Base-by-base conservation (phyloP, 2,888 invertebrate species). In the Ophion costatus region DNA sequence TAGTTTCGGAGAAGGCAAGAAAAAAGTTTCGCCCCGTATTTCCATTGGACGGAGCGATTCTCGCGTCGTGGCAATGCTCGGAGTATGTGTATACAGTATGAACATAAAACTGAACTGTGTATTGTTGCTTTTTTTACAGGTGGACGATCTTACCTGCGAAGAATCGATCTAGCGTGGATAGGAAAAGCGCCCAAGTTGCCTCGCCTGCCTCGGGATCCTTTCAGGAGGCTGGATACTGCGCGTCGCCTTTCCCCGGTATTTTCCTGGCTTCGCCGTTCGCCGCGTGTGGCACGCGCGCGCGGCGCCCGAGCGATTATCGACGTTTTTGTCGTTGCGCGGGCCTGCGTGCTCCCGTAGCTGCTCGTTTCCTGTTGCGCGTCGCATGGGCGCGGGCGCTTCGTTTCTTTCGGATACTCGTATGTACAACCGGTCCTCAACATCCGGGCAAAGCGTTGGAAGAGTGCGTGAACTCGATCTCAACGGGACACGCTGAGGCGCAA, bases 241-340 rank as follows among this genome's bases (percentile, higher is more conserved):
- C 45, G 45, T 14, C 56, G 56, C 76, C 77, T 78, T 84, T 86
- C 80, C 83, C 82, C 66, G 86, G 85, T 86, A 84, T 84, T 81
- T 86, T 83, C 61, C 77, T 56, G 3, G 57, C 83, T 63, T 69
- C 69, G 67, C 56, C 24, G 51, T 61, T 24, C 66, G 80, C 38
- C 66, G 80, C 38, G 24, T 63, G 73, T 20, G 22, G 61, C 29
- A 29, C 64, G 64, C 29, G 24, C 24, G 64, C 29, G 86, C 84
- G 85, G 87, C 87, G 86, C 87, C 88, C 89, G 89, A 89, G 86
- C 90, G 89, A 89, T 92, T 93, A 93, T 93, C 91, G 93, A 93
- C 93, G 91, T 93, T 93, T 91, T 91, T 90, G 73, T 42, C 42
- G 11, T 64, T 61, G 76, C 22, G 89, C 91, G 78, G 33, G 89